A percentile compares a stretch with the other conserved stretches of the same genome.
Evolutionary conservation across 2,797 vertebrate genomes (phyloP).

Genomic region (Micromesistius poutassou): DNA sequence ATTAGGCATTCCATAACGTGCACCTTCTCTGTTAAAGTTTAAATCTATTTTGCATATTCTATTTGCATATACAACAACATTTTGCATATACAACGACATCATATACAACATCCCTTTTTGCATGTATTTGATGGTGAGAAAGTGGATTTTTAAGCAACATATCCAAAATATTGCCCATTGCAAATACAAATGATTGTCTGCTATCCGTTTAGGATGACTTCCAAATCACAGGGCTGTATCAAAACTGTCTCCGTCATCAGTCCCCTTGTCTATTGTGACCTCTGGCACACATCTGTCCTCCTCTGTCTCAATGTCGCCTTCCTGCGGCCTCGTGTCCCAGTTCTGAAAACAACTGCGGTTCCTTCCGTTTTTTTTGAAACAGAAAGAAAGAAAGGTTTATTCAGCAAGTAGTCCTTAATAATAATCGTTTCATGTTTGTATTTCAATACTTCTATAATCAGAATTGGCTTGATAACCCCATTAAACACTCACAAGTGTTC

Average conservation of each 20-base stretch:
- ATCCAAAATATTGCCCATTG: neutral
- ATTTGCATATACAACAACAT: neutral
- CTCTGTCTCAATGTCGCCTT: conserved; percentile 54
- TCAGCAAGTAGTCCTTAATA: neutral
- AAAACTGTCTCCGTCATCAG: neutral
- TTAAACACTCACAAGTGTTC: conserved; percentile 61
- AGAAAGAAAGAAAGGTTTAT: neutral
- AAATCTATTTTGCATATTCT: neutral
- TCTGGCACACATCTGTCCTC: conserved; percentile 43
- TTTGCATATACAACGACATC: neutral
- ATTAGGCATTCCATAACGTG: neutral
- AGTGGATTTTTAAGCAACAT: neutral
- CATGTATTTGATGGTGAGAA: too few relatives aligned
- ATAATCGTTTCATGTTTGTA: neutral
- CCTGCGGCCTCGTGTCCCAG: conserved; percentile 41
- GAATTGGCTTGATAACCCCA: neutral
- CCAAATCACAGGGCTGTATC: neutral
- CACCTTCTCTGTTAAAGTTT: neutral
- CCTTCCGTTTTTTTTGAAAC: conserved; percentile 34
- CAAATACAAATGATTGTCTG: too few relatives aligned
- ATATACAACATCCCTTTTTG: neutral
- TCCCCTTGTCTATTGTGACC: conserved; percentile 34
- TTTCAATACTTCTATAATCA: neutral
- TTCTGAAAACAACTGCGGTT: conserved; percentile 25
- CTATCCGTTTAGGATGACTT: neutral